Evolutionary conservation across 1,140 invertebrate genomes (phyloP), one percentile per base, ranked within the genome.

Genomic region (Hermatobates lingyangjiaoensis): DNA sequence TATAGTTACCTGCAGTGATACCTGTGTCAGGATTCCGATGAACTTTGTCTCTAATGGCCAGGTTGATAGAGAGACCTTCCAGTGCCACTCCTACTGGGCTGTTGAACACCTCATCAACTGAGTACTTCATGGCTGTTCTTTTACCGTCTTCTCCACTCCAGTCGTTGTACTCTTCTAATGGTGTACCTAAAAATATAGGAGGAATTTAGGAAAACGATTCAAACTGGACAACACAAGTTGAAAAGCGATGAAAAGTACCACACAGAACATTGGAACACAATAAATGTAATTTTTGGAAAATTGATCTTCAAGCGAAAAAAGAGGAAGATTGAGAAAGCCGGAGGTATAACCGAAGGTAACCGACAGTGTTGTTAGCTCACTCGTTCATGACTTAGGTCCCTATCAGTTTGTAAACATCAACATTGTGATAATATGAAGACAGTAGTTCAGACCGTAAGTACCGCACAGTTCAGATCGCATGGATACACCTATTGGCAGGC

Each of bases 111-210:
- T 60, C 55, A 1, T 70, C 58, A 3, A 65, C 61, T 50, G 72
- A 64, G 46, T 73, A 73, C 21, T 54, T 45, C 0, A 45, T 10
- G 1, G 49, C 46, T 0, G 51, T 18, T 3, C 58, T 52, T 27
- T 62, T 61, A 12, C 74, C 75, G 1, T 64, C 61, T 21, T 76
- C 72, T n/a, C 75, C 77, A 58, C 74, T 73, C 74, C 79, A 77
- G 2, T 58, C 57, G 56, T 76, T 0, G 23, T 55, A 34, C 26
- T 55, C 40, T 24, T 42, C 54, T 18, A 63, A 66, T 1, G 67
- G 45, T 4, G 54, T 50, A 15, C 51, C 49, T 51, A 26, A 18
- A 57, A 45, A 45, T n/a, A 45, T 24, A 39, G n/a, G n/a, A n/a
- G n/a, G n/a, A n/a, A n/a, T n/a, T n/a, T n/a, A n/a, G n/a, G n/a